Conservation (phyloP, 2,113 vertebrate genomes). For the Osmerus mordax region DNA sequence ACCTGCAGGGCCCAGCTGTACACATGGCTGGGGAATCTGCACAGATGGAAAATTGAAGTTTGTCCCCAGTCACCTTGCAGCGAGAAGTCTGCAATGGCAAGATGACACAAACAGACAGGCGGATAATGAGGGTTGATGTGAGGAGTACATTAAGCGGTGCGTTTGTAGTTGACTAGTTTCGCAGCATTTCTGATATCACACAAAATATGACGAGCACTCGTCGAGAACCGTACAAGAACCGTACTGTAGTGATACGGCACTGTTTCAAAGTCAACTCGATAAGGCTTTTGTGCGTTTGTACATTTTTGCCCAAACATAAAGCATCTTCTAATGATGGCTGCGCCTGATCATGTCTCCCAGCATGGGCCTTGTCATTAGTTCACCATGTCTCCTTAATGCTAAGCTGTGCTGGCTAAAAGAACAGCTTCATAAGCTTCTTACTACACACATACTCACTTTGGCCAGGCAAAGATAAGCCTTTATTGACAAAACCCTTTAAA, state of each 20-base stretch:
- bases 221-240: no score
- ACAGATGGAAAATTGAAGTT: constrained; percentile 75
- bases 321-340: constrained; percentile 7
- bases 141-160: no score
- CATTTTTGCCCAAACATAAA: constrained; percentile 22
- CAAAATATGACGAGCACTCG: no score
- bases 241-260: no score
- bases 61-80: constrained; percentile 79
- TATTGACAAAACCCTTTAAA: constrained; percentile 44
- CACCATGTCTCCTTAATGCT: constrained; percentile 28
- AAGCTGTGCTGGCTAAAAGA: constrained; percentile 27
- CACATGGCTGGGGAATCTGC: constrained; percentile 19
- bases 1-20: constrained; percentile 56
- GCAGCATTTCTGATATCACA: no score
- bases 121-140: neutral
- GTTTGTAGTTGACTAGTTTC: no score
- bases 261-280: no score
- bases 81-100: constrained; percentile 72
- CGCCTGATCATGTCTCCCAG: constrained; percentile 27
- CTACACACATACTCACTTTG: constrained; percentile 5
- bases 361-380: constrained; percentile 23
- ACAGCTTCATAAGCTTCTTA: constrained; percentile 65
- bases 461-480: constrained; percentile 46
- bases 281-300: neutral
- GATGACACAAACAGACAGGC: constrained; percentile 18